Conservation (phyloP, 2,113 vertebrate species). For the Regulus satrapa region DNA sequence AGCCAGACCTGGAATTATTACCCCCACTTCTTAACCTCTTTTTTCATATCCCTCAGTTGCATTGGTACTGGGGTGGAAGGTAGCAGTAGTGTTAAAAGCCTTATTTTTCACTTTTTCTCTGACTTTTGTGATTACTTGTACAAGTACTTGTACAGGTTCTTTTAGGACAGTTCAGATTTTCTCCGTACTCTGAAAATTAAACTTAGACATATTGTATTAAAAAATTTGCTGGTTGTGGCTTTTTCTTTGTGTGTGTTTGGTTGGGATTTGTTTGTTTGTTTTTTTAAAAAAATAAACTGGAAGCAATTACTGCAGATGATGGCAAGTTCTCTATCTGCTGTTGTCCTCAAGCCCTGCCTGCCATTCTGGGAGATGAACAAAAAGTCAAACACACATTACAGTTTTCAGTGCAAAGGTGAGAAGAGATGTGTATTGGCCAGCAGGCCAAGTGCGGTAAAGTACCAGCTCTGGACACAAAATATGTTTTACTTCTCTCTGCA, state of each 20-base stretch:
- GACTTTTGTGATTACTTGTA: not conserved
- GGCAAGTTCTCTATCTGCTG: not conserved
- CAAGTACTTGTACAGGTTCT: not conserved
- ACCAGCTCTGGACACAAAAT: not conserved
- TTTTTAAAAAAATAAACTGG: not conserved
- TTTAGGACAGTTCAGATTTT: not conserved
- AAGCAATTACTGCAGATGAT: not conserved
- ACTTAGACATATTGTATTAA: not conserved
- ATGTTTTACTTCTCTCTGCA: not conserved
- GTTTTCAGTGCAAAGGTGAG: not conserved
- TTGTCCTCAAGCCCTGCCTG: not conserved
- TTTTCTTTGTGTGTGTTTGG: no score
- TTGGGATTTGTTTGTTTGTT: rapidly evolving
- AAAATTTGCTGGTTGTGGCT: no score
- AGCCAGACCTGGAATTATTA: not conserved
- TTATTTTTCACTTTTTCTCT: not conserved
- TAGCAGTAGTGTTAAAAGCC: not conserved
- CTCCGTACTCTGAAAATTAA: not conserved
- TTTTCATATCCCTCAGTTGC: not conserved
- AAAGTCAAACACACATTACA: not conserved
- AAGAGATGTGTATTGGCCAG: not conserved
- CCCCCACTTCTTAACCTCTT: not conserved
- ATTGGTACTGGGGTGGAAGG: not conserved
- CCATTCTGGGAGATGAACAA: not conserved
- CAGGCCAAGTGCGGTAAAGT: not conserved